phyloP scores from a whole-genome alignment of 1,140 invertebrate species.

The Hesperophylax magnus region DNA sequence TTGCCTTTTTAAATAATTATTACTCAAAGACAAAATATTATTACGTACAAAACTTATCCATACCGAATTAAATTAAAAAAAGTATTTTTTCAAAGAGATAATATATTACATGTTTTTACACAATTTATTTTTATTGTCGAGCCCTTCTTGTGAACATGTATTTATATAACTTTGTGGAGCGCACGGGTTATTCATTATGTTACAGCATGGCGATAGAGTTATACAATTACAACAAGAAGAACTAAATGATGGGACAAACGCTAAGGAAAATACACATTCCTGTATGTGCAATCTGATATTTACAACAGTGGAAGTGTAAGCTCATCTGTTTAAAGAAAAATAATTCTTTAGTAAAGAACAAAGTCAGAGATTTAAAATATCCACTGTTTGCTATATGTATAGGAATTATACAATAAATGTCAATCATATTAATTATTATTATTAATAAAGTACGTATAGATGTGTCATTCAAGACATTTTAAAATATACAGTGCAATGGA shows the following conservation, averaged over 20 bases:
- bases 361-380: too few relatives aligned
- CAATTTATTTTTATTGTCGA: constrained; percentile 25
- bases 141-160: constrained; percentile 8
- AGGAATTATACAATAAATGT: too few relatives aligned
- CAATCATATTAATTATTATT: too few relatives aligned
- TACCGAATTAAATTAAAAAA: constrained; percentile 4
- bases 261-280: not conserved
- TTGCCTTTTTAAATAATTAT: not conserved
- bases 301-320: too few relatives aligned
- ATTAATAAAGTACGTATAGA: not conserved
- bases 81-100: constrained; percentile 17
- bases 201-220: constrained; percentile 12
- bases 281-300: not conserved
- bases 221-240: constrained; percentile 36
- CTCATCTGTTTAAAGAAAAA: too few relatives aligned
- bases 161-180: constrained; percentile 26
- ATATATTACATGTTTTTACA: constrained; percentile 28
- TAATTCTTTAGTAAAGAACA: too few relatives aligned
- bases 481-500: too few relatives aligned
- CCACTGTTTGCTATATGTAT: too few relatives aligned
- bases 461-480: too few relatives aligned
- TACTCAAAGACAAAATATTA: constrained; percentile 18
- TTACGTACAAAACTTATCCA: constrained; percentile 30
- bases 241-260: constrained; percentile 22
- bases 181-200: constrained; percentile 8